Evolutionary conservation across 2,113 vertebrate species (phyloP), one percentile per base, ranked within the genome.

Genomic region (Xenopus borealis): DNA sequence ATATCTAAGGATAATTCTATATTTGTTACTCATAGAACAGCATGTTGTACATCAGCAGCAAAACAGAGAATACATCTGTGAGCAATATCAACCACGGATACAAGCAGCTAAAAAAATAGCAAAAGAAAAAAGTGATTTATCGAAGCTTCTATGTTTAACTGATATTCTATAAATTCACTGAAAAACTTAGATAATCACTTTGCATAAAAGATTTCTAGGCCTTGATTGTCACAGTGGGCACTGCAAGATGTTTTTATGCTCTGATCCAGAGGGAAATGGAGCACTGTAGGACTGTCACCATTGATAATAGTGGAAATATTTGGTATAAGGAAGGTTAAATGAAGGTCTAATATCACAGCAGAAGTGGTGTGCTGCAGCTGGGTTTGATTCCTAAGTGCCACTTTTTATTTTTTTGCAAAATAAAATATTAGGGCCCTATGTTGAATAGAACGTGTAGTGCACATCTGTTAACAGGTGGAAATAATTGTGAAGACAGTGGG

Each of bases 261-360:
- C 58, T 76, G 74, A 55, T 64, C 74, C 16, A 30, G 47, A n/a
- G 27, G 64, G 50, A 68, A 52, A 77, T 64, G 47, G 40, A 70
- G 44, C 30, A 63, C 59, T 27, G 58, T 19, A 66, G 55, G 44
- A 77, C 50, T 70, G 30, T 57, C 66, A 27, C 47, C 66, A 64
- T 70, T 77, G 66, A 70, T 13, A 57, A 14, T 17, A 45, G 52
- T 14, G 62, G 52, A 69, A 77, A 70, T 52, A 44, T 62, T 33
- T 30, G 47, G 67, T 57, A 55, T 57, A 27, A 50, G 58, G 66
- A 75, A 46, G 73, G 33, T 75, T 75, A 63, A 69, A 75, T 69
- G 66, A 69, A 75, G n/a, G n/a, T 52, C 66, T 63, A 62, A 61
- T 69, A 53, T 45, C 45, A 69, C 65, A 69, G 61, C 46, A 62